phyloP scores from a whole-genome alignment of 2,888 invertebrate genomes.

The Drosophila recens region DNA sequence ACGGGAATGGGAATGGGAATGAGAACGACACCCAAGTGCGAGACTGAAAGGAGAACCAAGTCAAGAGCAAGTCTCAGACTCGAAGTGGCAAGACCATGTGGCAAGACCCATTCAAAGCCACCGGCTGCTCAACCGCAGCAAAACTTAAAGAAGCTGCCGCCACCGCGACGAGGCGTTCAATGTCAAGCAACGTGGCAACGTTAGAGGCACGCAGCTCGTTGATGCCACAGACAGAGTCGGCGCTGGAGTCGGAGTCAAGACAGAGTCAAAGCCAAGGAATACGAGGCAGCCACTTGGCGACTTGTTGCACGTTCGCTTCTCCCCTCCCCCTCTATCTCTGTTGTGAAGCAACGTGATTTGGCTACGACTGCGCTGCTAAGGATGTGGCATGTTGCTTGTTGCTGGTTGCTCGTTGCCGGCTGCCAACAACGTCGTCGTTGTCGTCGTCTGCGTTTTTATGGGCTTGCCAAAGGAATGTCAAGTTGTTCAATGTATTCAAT shows the following conservation, averaged over 20 bases:
- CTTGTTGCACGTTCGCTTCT: conserved; percentile 45
- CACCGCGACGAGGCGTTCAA: conserved; percentile 50
- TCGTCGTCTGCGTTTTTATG: conserved; percentile 67
- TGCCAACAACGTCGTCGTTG: conserved; percentile 28
- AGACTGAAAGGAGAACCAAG: conserved; percentile 20
- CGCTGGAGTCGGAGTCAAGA: neutral
- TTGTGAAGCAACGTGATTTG: conserved; percentile 62
- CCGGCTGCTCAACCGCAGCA: conserved; percentile 44
- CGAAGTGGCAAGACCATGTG: conserved; percentile 12
- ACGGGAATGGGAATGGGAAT: neutral
- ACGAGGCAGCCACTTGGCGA: conserved; percentile 35
- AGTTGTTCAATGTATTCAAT: conserved; percentile 28
- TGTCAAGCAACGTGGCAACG: conserved; percentile 62
- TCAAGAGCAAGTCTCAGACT: conserved; percentile 19
- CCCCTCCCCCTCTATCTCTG: conserved; percentile 5
- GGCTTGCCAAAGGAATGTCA: conserved; percentile 56
- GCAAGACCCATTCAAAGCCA: conserved; percentile 40
- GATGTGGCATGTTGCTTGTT: conserved; percentile 49
- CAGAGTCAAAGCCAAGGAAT: conserved; percentile 16
- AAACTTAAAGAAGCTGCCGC: conserved; percentile 63
- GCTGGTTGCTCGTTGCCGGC: conserved; percentile 29
- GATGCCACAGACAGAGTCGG: conserved; percentile 18
- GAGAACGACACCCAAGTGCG: conserved; percentile 27
- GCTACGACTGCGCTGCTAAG: conserved; percentile 45
- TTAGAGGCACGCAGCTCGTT: conserved; percentile 52